Evolutionary conservation across 2,888 invertebrate species (phyloP).

Genomic region (Entomobrya multifasciata): DNA sequence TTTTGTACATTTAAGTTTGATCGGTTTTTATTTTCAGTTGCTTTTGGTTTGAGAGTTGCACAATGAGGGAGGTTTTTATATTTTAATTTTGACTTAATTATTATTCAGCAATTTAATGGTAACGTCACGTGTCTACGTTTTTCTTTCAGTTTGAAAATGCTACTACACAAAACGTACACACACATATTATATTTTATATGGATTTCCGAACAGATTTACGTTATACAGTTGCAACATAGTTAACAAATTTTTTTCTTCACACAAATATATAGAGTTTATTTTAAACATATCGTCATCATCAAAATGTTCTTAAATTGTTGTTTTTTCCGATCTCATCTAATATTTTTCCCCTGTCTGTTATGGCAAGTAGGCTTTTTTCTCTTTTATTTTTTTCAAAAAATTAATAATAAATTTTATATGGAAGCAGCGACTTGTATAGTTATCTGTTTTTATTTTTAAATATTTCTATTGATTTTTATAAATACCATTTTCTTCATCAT

Average conservation of each 20-base stretch:
- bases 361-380: background rate
- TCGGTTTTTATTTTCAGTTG: slow-evolving; percentile 43
- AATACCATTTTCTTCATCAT: background rate
- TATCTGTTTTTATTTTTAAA: background rate
- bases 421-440: slow-evolving; percentile 44
- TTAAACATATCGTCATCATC: background rate
- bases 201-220: background rate
- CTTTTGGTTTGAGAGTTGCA: slow-evolving; percentile 46
- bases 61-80: slow-evolving; percentile 32
- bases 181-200: background rate
- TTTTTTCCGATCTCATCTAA: background rate
- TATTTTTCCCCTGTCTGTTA: background rate
- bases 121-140: slow-evolving; percentile 26
- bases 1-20: slow-evolving; percentile 48
- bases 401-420: slow-evolving; percentile 34
- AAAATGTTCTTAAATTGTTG: background rate
- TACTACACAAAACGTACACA: background rate
- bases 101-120: background rate
- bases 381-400: background rate
- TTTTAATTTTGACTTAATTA: background rate
- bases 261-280: background rate
- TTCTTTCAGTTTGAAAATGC: slow-evolving; percentile 2
- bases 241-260: slow-evolving; percentile 12
- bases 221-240: slow-evolving; percentile 18
- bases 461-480: slow-evolving; percentile 1